Evolutionary conservation across 2,888 invertebrate genomes (phyloP).

Genomic region (Pegoplata infirma): DNA sequence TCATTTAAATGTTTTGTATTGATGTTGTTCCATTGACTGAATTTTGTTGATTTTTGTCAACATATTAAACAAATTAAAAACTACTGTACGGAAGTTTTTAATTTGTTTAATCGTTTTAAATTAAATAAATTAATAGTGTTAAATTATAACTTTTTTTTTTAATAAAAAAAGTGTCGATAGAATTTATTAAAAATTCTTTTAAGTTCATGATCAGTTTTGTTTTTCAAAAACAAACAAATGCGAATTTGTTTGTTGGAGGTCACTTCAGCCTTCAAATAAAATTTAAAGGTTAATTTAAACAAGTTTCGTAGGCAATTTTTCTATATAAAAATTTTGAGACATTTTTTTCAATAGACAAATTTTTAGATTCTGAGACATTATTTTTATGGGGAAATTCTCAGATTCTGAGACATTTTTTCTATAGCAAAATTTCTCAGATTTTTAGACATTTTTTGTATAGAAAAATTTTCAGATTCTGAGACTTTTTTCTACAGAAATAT

Average conservation of each 20-base stretch:
- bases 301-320: too few relatives aligned
- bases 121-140: background rate
- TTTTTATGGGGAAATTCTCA: too few relatives aligned
- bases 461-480: too few relatives aligned
- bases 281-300: background rate
- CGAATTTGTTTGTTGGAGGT: background rate
- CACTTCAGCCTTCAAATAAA: background rate
- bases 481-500: too few relatives aligned
- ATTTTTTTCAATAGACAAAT: too few relatives aligned
- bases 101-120: conserved; percentile 20
- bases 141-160: background rate
- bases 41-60: background rate
- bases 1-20: background rate
- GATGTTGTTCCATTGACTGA: conserved; percentile 15
- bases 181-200: background rate
- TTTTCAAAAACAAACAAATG: background rate
- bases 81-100: conserved; percentile 4
- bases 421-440: too few relatives aligned
- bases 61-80: background rate
- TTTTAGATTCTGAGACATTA: too few relatives aligned
- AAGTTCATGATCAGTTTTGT: background rate
- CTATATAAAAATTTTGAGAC: too few relatives aligned
- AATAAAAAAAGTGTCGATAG: background rate
- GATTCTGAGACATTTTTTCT: too few relatives aligned
- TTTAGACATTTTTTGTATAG: too few relatives aligned